Percentiles rank a stretch among this genome's conserved stretches.
Conservation (phyloP, 2,797 vertebrate genomes). For the Buphagus erythrorhynchus region DNA sequence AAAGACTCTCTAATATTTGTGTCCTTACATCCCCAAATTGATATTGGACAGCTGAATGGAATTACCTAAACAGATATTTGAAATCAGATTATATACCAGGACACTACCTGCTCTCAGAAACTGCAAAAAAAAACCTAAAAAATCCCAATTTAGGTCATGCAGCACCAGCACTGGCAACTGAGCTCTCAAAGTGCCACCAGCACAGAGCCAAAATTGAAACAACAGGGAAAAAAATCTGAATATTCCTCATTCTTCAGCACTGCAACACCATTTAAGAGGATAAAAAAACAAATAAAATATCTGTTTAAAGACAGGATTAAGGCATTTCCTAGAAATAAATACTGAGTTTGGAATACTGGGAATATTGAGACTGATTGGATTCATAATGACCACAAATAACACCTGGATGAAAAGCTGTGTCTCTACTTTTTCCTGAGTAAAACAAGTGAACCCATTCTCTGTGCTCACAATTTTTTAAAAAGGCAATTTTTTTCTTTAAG, state of each 20-base stretch:
- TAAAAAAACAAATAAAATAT: neutral
- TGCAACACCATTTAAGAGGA: neutral
- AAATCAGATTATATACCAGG: neutral
- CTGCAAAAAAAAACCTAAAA: neutral
- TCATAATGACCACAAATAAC: neutral
- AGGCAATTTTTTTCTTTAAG: neutral
- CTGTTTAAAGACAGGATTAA: neutral
- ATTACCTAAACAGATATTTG: neutral
- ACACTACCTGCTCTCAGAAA: neutral
- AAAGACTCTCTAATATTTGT: neutral
- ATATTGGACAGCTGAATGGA: neutral
- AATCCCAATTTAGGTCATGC: neutral
- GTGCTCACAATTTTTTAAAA: neutral
- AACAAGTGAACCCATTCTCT: neutral
- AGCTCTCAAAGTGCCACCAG: neutral
- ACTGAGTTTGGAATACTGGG: neutral
- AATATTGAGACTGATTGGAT: neutral
- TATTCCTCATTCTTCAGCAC: neutral
- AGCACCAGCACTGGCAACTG: neutral
- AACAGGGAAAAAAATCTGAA: neutral
- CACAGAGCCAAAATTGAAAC: rapidly evolving
- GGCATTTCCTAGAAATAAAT: neutral
- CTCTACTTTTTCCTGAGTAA: neutral
- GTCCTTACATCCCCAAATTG: neutral
- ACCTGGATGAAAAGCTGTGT: neutral